phyloP scores from a whole-genome alignment of 2,797 vertebrate species.

The Rhinella marina region DNA sequence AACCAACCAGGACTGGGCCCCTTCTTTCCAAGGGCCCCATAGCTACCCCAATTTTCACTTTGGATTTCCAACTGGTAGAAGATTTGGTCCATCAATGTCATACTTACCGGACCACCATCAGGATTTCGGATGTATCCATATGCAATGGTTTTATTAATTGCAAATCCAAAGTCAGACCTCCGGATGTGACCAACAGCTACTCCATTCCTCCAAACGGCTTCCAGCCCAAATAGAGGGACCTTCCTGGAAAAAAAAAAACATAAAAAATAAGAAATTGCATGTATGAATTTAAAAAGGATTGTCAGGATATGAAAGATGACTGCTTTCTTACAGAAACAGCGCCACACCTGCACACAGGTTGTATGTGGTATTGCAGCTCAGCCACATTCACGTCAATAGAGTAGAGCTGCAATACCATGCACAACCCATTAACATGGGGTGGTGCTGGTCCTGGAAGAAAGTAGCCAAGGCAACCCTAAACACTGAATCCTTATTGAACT shows the following conservation, averaged over 20 bases:
- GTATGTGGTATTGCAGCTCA: neutral
- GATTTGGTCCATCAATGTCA: neutral
- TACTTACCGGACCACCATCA: constrained; percentile 83
- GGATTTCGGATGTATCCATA: constrained; percentile 91
- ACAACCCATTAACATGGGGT: neutral
- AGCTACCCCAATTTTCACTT: neutral
- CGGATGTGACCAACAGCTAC: constrained; percentile 87
- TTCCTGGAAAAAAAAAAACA: constrained; percentile 74
- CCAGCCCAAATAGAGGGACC: constrained; percentile 91
- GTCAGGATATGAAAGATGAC: neutral
- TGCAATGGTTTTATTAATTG: constrained; percentile 87
- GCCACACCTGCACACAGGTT: neutral
- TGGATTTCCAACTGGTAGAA: neutral
- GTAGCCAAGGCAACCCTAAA: too few species aligned
- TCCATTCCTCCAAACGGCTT: constrained; percentile 88
- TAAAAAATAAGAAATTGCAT: too few species aligned
- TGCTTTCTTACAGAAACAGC: neutral
- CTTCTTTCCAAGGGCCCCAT: neutral
- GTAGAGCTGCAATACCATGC: neutral
- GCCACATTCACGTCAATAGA: neutral
- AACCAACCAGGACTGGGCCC: neutral
- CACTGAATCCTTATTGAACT: too few species aligned
- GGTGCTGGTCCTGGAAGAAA: too few species aligned
- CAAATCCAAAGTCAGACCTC: constrained; percentile 87
- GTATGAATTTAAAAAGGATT: neutral